These are phyloP conservation scores for Incurvaria masculella DNA, from an alignment of 2,888 invertebrate genomes.

Conservation along the genomic window DNA sequence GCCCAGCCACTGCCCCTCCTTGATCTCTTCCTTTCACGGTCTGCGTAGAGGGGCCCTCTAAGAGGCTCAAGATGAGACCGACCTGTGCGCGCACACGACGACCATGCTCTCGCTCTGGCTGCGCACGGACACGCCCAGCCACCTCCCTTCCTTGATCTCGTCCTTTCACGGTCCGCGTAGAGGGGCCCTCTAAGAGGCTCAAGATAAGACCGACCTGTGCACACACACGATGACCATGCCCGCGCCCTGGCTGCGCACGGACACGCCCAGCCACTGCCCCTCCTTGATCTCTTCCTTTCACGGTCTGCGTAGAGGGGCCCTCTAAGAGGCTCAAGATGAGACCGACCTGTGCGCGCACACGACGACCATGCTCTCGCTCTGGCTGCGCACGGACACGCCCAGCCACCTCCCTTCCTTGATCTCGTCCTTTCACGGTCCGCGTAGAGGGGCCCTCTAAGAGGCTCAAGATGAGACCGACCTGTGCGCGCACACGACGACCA, in stretches of 20 bases:
- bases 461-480: slow-evolving; percentile 42
- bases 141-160: slow-evolving; percentile 89
- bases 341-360: slow-evolving; percentile 65
- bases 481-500: slow-evolving; percentile 73
- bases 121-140: slow-evolving; percentile 91
- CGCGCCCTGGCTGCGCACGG: slow-evolving; percentile 82
- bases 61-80: slow-evolving; percentile 24
- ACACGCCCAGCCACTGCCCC: slow-evolving; percentile 94
- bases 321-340: slow-evolving; percentile 22
- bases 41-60: too few species aligned
- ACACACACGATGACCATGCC: slow-evolving; percentile 77
- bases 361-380: slow-evolving; percentile 78
- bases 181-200: too few species aligned
- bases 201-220: slow-evolving; percentile 52
- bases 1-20: slow-evolving; percentile 93
- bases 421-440: too few species aligned
- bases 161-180: too few species aligned
- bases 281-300: slow-evolving; percentile 88
- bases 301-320: too few species aligned
- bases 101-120: slow-evolving; percentile 83
- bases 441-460: too few species aligned
- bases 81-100: slow-evolving; percentile 71
- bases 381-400: slow-evolving; percentile 89
- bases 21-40: too few species aligned
- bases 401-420: slow-evolving; percentile 94